Evolutionary conservation across 1,140 invertebrate species (phyloP).

Genomic region (silkworm (Bombyx mori)): ASM3026992v2 NC_085133.1:10135501-10136000

Average conservation of each 20-base stretch:
- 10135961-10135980: background rate
- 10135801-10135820: conserved; percentile 93
- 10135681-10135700: too few species aligned
- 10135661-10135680: too few species aligned
- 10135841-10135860: conserved; percentile 97
- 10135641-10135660: too few species aligned
- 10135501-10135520: too few species aligned
- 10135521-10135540: too few species aligned
- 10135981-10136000: too few species aligned
- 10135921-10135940: conserved; percentile 81
- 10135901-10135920: conserved; percentile 85
- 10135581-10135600: too few species aligned
- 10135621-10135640: too few species aligned
- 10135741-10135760: conserved; percentile 84
- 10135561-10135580: too few species aligned
- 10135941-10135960: background rate
- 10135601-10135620: too few species aligned
- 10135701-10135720: too few species aligned
- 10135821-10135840: conserved; percentile 95
- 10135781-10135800: conserved; percentile 83
- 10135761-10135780: conserved; percentile 80
- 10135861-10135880: conserved; percentile 94
- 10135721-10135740: conserved; percentile 85
- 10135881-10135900: conserved; percentile 83
- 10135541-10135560: too few species aligned